Conservation (phyloP, 2,888 invertebrate species). For the Erannis defoliaria region DNA sequence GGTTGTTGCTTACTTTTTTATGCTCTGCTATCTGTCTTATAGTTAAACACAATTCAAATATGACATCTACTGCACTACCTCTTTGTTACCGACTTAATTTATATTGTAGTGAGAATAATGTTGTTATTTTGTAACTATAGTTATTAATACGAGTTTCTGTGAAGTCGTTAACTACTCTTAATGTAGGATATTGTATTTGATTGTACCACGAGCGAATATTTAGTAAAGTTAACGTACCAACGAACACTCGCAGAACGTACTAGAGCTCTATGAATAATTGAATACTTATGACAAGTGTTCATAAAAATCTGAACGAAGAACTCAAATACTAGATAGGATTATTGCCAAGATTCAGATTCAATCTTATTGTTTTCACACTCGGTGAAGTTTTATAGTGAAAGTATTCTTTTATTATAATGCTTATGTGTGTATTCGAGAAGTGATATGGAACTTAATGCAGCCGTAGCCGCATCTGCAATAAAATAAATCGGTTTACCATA, state of each 20-base stretch:
- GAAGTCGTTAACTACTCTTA: no score
- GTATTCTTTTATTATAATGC: slow-evolving; percentile 33
- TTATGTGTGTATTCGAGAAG: slow-evolving; percentile 32
- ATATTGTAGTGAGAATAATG: no score
- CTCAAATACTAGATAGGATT: slow-evolving; percentile 6
- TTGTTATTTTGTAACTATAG: no score
- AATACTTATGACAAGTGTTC: slow-evolving; percentile 8
- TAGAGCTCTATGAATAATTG: slow-evolving; percentile 12
- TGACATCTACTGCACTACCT: no score
- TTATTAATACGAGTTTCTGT: no score
- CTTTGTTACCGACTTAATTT: no score
- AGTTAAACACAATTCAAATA: not conserved
- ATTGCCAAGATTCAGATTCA: slow-evolving; percentile 20
- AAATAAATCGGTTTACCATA: slow-evolving; percentile 53
- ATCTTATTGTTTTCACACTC: slow-evolving; percentile 27
- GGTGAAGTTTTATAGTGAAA: slow-evolving; percentile 19
- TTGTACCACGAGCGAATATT: no score
- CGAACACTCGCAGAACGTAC: slow-evolving; percentile 3
- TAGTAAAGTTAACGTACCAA: not conserved
- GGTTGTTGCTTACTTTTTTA: not conserved
- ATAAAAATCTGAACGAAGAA: slow-evolving; percentile 19
- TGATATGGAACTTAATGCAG: slow-evolving; percentile 45
- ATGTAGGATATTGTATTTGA: no score
- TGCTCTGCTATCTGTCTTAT: not conserved
- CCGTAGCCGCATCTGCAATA: slow-evolving; percentile 49